Evolutionary conservation across 2,888 invertebrate genomes (phyloP).

Genomic region (Drosophila kuntzei): DNA sequence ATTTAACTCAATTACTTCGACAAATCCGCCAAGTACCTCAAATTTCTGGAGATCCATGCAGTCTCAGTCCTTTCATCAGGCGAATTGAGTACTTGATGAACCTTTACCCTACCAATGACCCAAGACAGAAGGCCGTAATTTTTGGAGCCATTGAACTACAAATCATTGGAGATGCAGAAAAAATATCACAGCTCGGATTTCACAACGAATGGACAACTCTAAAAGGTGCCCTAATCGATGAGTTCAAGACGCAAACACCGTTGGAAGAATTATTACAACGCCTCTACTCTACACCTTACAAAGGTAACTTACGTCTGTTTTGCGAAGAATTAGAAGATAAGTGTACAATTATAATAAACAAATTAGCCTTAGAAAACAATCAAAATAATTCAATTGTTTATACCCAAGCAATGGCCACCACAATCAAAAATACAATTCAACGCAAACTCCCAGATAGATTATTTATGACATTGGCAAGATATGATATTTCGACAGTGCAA

Average conservation of each 20-base stretch:
- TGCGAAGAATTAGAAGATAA: no score
- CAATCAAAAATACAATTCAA: background rate
- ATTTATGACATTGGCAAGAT: constrained; percentile 5
- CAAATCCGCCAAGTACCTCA: constrained; percentile 14
- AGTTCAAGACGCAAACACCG: constrained; percentile 23
- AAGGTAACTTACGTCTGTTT: constrained; percentile 15
- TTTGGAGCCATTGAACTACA: constrained; percentile 18
- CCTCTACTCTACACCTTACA: constrained; percentile 4
- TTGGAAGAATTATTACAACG: no score
- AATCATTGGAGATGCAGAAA: constrained; percentile 6
- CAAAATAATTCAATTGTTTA: constrained; percentile 11
- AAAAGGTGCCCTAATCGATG: constrained; percentile 12
- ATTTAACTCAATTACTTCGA: background rate
- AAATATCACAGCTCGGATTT: constrained; percentile 1
- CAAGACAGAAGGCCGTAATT: constrained; percentile 7
- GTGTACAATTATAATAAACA: constrained; percentile 10
- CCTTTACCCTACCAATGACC: no score
- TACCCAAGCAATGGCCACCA: constrained; percentile 9
- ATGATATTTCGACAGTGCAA: background rate
- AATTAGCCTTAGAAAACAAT: constrained; percentile 12
- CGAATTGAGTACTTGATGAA: constrained; percentile 7
- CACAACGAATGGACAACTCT: constrained; percentile 5
- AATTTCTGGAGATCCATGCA: constrained; percentile 1
- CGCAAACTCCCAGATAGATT: constrained; percentile 8
- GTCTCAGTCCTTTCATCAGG: constrained; percentile 9